Conservation (phyloP, 2,888 invertebrate species). For the Sminthurinus aureus region DNA sequence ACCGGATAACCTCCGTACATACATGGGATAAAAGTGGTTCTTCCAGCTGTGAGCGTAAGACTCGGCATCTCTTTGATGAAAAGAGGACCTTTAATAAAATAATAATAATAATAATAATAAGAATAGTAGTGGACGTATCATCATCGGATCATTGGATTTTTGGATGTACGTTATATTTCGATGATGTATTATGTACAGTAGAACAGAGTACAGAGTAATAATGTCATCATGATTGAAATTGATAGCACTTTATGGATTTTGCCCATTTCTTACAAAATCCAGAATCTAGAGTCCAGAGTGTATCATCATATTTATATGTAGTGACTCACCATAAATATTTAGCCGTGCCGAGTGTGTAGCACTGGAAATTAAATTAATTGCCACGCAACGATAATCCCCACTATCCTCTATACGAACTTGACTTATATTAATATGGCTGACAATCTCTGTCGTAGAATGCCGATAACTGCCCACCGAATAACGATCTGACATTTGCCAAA, state of each 20-base stretch:
- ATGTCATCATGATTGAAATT: too few relatives aligned
- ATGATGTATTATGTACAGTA: too few relatives aligned
- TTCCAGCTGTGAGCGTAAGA: slow-evolving; percentile 56
- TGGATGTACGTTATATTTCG: too few relatives aligned
- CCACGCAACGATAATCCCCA: slow-evolving; percentile 50
- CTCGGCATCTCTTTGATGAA: slow-evolving; percentile 57
- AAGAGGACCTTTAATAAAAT: slow-evolving; percentile 47
- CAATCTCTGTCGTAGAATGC: slow-evolving; percentile 44
- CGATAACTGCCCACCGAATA: slow-evolving; percentile 48
- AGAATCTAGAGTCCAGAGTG: too few relatives aligned
- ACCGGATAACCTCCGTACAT: slow-evolving; percentile 58
- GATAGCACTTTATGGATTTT: too few relatives aligned
- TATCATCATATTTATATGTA: too few relatives aligned
- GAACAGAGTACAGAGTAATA: too few relatives aligned
- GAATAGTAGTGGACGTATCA: slow-evolving; percentile 2
- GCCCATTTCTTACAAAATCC: too few relatives aligned
- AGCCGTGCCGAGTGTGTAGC: slow-evolving; percentile 50
- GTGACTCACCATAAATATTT: slow-evolving; percentile 54
- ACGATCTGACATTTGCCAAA: slow-evolving; percentile 47
- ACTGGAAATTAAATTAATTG: slow-evolving; percentile 47
- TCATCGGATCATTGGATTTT: too few relatives aligned
- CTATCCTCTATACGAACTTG: slow-evolving; percentile 49
- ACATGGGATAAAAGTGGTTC: slow-evolving; percentile 54
- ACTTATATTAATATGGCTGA: slow-evolving; percentile 56
- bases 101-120: slow-evolving; percentile 2